These are phyloP conservation scores for Philaenus spumarius DNA, from an alignment of 1,140 invertebrate species.

Conservation along the genomic window DNA sequence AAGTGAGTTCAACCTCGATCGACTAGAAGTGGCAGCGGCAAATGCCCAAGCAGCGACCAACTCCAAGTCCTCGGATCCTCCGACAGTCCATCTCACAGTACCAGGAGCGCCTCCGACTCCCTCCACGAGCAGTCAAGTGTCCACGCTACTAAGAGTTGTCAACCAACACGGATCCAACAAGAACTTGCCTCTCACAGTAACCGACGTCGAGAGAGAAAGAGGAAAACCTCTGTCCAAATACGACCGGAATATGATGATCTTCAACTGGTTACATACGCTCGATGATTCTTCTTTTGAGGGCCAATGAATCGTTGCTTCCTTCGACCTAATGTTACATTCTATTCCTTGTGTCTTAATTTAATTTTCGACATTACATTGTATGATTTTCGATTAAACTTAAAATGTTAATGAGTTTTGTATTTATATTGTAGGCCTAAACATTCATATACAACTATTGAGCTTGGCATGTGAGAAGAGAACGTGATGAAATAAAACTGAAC, in stretches of 20 bases:
- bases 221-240: slow-evolving; percentile 79
- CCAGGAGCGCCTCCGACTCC: slow-evolving; percentile 39
- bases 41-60: slow-evolving; percentile 35
- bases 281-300: slow-evolving; percentile 46
- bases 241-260: slow-evolving; percentile 87
- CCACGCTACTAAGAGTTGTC: slow-evolving; percentile 32
- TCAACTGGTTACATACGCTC: slow-evolving; percentile 82
- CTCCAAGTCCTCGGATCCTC: slow-evolving; percentile 37
- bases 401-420: too few relatives aligned
- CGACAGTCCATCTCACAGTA: slow-evolving; percentile 42
- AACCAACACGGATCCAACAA: slow-evolving; percentile 35
- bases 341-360: too few relatives aligned
- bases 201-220: slow-evolving; percentile 71
- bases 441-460: too few relatives aligned
- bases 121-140: slow-evolving; percentile 19
- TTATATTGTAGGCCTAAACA: too few relatives aligned
- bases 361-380: too few relatives aligned
- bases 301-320: too few relatives aligned
- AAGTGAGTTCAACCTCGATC: slow-evolving; percentile 73
- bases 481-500: too few relatives aligned
- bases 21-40: slow-evolving; percentile 54
- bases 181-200: slow-evolving; percentile 58
- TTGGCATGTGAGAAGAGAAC: too few relatives aligned
- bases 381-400: too few relatives aligned
- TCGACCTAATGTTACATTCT: too few relatives aligned